Base-by-base conservation (phyloP, 2,888 invertebrate species). In the Phalera bucephala region DNA sequence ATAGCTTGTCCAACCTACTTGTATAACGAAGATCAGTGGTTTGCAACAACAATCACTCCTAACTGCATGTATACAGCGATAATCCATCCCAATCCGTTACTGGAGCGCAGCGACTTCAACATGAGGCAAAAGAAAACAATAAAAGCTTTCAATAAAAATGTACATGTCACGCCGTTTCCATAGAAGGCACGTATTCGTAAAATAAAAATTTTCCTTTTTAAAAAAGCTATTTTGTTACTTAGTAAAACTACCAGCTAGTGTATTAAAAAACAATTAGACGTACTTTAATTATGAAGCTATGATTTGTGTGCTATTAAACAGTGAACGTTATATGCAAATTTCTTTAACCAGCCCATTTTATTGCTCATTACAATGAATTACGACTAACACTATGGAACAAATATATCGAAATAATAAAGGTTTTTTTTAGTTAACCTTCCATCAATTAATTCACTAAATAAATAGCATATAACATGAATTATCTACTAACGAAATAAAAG, bases 151-250 rank as follows among this genome's bases (percentile, higher is more conserved):
- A 45, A 61, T 68, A 73, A 67, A 64, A 71, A 70, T 65, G 64
- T 67, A 78, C 75, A 77, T 63, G 70, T 71, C 63, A 64, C 65
- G 67, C 68, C 72, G 66, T 69, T 56, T 76, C 69, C 73, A 72
- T 64, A 60, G 72, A 86, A 88, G 88, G 88, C 88, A 88, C 88
- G 70, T 81, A 76, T 75, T 72, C 57, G 64, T 80, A 81, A 58
- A 57, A 56, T 63, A 67, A 64, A 57, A 51, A 64, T 63, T 37
- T 54, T 50, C 44, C n/a, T 48, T 54, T 80, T 80, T 84, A 82
- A 87, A 86, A 86, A 87, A 86, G 84, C 85, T 86, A 83, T 80
- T 64, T 74, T 65, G 74, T 77, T 70, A 74, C 75, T 80, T 81
- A 83, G 67, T 72, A 76, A 68, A 71, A 73, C 73, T 73, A 78